These are phyloP conservation scores for Taenaris catops DNA, from an alignment of 2,888 invertebrate species.

Conservation along the genomic window DNA sequence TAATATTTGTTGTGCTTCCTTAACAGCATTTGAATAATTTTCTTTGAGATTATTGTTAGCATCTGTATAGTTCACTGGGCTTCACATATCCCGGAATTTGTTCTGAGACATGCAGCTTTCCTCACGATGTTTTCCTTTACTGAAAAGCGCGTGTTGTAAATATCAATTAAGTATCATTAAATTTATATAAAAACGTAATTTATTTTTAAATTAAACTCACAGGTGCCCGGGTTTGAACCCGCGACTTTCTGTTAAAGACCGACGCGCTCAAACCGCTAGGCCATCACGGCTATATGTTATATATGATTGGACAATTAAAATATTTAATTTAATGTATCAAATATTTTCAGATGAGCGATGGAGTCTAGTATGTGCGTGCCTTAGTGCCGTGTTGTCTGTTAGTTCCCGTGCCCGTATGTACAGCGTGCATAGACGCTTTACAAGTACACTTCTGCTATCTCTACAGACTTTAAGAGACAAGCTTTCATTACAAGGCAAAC, in stretches of 20 bases:
- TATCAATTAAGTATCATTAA: not conserved
- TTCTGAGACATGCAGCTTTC: too few species aligned
- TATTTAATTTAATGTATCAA: not conserved
- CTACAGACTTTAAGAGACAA: conserved; percentile 50
- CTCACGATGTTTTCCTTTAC: too few species aligned
- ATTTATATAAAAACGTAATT: not conserved
- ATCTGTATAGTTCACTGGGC: not conserved
- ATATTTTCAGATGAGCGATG: conserved; percentile 46
- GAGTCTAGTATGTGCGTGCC: conserved; percentile 45
- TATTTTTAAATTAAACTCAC: not conserved
- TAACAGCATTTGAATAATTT: too few species aligned
- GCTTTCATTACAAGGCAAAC: conserved; percentile 52
- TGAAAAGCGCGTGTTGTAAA: too few species aligned
- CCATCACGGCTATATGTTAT: too few species aligned
- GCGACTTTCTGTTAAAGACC: too few species aligned
- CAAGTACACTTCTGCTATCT: conserved; percentile 34
- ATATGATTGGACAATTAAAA: not conserved
- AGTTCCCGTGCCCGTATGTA: conserved; percentile 46
- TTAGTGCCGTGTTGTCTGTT: conserved; percentile 38
- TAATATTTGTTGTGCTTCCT: not conserved
- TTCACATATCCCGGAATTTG: too few species aligned
- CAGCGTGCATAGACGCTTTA: conserved; percentile 44
- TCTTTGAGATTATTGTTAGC: too few species aligned
- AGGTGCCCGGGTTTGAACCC: not conserved
- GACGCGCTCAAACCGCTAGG: too few species aligned